Percentiles rank a stretch among this genome's conserved stretches.
These are phyloP conservation scores for Nanorana parkeri DNA, from an alignment of 2,113 vertebrate genomes.

Conservation along the genomic window DNA sequence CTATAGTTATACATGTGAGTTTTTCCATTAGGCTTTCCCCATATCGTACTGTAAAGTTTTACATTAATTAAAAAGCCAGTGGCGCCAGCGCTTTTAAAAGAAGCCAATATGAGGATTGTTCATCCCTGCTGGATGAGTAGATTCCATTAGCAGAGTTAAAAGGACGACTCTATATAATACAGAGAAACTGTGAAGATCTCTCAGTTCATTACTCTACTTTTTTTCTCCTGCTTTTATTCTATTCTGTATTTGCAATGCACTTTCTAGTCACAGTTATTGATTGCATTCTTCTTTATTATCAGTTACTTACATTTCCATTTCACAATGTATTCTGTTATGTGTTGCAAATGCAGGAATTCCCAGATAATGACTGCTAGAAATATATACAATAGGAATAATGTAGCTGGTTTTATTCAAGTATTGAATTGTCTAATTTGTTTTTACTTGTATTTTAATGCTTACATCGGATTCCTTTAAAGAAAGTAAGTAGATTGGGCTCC, in stretches of 20 bases:
- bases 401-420: neutral
- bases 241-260: neutral
- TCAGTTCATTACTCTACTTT: neutral
- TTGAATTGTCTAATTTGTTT: neutral
- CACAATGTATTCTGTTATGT: neutral
- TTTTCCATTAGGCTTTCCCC: too few species aligned
- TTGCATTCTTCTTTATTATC: constrained; percentile 1
- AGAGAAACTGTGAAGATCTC: neutral
- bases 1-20: too few species aligned
- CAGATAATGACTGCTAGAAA: neutral
- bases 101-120: neutral
- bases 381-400: neutral
- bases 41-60: too few species aligned
- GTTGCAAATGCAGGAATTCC: neutral
- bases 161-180: neutral
- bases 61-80: too few species aligned
- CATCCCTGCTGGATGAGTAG: neutral
- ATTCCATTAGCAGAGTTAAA: constrained; percentile 31
- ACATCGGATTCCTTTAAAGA: constrained; percentile 27
- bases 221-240: constrained; percentile 4
- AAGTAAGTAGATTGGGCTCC: constrained; percentile 36
- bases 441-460: constrained; percentile 48
- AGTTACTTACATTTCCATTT: neutral
- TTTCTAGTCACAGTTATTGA: neutral
- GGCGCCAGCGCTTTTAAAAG: too few species aligned